Evolutionary conservation across 2,888 invertebrate genomes (phyloP), one percentile per base, ranked within the genome.

Genomic region (Electrophaes corylata): DNA sequence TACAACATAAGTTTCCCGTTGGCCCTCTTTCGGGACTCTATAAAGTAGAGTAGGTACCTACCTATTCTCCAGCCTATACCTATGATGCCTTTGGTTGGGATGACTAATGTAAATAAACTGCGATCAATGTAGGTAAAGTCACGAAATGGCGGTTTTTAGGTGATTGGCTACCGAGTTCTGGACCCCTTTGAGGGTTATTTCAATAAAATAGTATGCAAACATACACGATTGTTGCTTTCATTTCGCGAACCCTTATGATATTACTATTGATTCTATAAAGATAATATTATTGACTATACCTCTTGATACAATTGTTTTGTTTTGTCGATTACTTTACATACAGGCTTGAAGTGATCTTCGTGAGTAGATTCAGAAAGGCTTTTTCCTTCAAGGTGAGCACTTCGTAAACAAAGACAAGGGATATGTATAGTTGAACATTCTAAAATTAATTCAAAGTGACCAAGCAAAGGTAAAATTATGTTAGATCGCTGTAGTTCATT

Each of bases 121-220:
- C 33, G 12, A 20, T 47, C 48, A 23, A 19, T 20, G 35, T 54
- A 14, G 29, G 35, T 54, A 14, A 19, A 52, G 48, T 44, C n/a
- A 44, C 35, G 37, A 49, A 16, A 43, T 48, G 44, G 35, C 19
- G 35, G 29, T 37, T 44, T 35, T 29, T 49, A 37, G 14, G 8
- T 31, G n/a, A 55, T 55, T 44, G 44, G 55, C 19, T 49, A n/a
- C 29, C 8, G n/a, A 55, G 8, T 16, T 45, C 43, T 29, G 37
- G 14, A 33, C 11, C 35, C 31, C 37, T 29, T 54, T 41, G 16
- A 54, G 40, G 33, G 35, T 47, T 54, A 23, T 35, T 33, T 48
- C 35, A 29, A 45, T 18, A 33, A 26, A 43, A 41, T 40, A 14
- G 33, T 40, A 53, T 46, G 33, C 23, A 47, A 43, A 47, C 5